Conservation (phyloP, 2,113 vertebrate genomes). For the Lycaon pictus region DNA sequence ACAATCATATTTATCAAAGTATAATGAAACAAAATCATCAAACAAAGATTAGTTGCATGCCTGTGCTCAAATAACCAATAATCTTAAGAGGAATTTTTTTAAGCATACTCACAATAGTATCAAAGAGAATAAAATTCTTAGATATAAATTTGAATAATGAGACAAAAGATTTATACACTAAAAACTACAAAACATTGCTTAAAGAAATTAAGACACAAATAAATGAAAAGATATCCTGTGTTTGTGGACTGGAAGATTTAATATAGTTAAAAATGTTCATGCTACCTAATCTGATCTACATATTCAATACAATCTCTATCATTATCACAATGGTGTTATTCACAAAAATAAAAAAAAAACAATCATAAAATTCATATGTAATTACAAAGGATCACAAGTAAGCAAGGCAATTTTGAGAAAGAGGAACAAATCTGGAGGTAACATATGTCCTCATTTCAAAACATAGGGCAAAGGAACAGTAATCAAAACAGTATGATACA, state of each 20-base stretch:
- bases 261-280: neutral
- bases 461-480: neutral
- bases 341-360: neutral
- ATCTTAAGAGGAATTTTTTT: neutral
- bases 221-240: neutral
- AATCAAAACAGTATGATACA: neutral
- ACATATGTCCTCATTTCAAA: neutral
- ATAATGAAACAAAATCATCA: neutral
- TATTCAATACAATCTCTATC: neutral
- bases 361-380: neutral
- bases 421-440: neutral
- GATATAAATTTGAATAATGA: neutral
- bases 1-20: neutral
- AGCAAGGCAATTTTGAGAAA: neutral
- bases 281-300: neutral
- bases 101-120: neutral
- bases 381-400: neutral
- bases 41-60: neutral
- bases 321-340: neutral
- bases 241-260: neutral
- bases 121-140: neutral
- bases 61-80: neutral
- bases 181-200: neutral
- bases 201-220: neutral
- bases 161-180: neutral